These are phyloP conservation scores for Camponotus fellah DNA, from an alignment of 2,888 invertebrate species.

Conservation along the genomic window DNA sequence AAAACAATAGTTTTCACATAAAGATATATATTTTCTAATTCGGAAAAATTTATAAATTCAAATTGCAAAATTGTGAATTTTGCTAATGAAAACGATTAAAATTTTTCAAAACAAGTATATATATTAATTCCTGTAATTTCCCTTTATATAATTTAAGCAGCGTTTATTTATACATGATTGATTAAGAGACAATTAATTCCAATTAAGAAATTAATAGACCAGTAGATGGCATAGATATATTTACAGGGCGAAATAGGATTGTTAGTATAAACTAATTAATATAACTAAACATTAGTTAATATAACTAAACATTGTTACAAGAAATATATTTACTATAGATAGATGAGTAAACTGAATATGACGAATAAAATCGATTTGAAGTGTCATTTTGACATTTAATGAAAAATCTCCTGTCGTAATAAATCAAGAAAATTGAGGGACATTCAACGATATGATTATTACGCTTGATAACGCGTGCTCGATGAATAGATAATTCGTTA, in stretches of 20 bases:
- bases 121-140: background rate
- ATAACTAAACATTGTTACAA: background rate
- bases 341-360: background rate
- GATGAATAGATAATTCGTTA: constrained; percentile 48
- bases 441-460: constrained; percentile 57
- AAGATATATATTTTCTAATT: background rate
- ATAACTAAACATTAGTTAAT: background rate
- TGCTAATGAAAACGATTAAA: background rate
- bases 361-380: constrained; percentile 1
- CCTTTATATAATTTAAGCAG: background rate
- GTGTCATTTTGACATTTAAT: constrained; percentile 29
- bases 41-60: constrained; percentile 1
- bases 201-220: background rate
- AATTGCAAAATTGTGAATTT: background rate
- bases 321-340: background rate
- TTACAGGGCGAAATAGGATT: background rate
- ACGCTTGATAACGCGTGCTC: constrained; percentile 51
- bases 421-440: constrained; percentile 53
- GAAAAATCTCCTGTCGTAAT: background rate
- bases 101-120: background rate
- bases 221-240: background rate
- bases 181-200: background rate
- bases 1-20: constrained; percentile 2
- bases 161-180: background rate
- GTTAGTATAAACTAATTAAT: too few relatives aligned